These are phyloP conservation scores for Gymnogyps californianus DNA, from an alignment of 2,113 vertebrate genomes.

Conservation along the genomic window DNA sequence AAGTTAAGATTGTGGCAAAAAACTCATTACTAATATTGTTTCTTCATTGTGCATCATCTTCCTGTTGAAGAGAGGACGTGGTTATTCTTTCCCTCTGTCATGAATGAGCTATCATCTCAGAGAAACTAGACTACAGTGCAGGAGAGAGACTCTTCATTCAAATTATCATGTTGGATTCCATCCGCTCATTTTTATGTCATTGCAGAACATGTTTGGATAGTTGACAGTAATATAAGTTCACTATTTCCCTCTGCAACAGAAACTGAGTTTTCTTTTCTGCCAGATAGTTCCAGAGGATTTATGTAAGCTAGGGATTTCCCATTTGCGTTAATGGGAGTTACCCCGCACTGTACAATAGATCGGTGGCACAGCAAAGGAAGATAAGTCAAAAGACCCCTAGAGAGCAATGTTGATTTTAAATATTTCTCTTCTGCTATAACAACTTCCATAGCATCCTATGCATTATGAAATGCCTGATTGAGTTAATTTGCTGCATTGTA, in stretches of 20 bases:
- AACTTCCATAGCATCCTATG: background rate
- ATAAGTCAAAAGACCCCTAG: slow-evolving; percentile 23
- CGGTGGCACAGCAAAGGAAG: background rate
- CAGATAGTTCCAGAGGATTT: background rate
- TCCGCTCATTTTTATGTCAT: background rate
- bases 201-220: background rate
- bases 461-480: slow-evolving; percentile 17
- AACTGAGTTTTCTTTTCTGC: background rate
- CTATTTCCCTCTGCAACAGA: background rate
- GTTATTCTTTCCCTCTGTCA: background rate
- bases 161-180: background rate
- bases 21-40: background rate
- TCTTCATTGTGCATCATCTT: background rate
- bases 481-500: slow-evolving; percentile 23
- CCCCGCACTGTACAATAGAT: background rate
- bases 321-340: slow-evolving; percentile 12
- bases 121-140: background rate
- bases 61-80: background rate
- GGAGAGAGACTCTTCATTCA: background rate
- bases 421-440: slow-evolving; percentile 23
- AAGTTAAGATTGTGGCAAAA: background rate
- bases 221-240: background rate
- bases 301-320: background rate
- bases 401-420: slow-evolving; percentile 36
- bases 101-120: background rate